Conservation (phyloP, 2,113 vertebrate species). For the Gopherus flavomarginatus region DNA sequence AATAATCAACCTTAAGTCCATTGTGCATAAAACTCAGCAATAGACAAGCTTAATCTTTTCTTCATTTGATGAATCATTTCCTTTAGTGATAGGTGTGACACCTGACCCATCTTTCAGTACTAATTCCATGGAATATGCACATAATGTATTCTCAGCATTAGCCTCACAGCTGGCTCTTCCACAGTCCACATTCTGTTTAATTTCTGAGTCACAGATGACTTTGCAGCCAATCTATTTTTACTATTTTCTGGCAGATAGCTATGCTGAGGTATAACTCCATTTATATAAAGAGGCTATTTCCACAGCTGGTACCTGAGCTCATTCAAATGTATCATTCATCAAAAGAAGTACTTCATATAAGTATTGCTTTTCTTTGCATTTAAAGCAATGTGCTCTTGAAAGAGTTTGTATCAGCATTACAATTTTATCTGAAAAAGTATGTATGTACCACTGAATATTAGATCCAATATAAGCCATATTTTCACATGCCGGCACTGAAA, state of each 20-base stretch:
- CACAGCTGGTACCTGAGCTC: conserved; percentile 59
- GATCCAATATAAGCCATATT: conserved; percentile 37
- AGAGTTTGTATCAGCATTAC: neutral
- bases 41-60: conserved; percentile 34
- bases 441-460: conserved; percentile 35
- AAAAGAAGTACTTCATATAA: conserved; percentile 38
- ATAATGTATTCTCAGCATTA: conserved; percentile 30
- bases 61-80: conserved; percentile 31
- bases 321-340: conserved; percentile 58
- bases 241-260: conserved; percentile 50
- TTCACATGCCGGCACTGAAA: conserved; percentile 29
- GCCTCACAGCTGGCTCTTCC: conserved; percentile 30
- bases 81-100: conserved; percentile 37
- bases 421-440: conserved; percentile 6
- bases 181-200: conserved; percentile 45
- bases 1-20: conserved; percentile 25
- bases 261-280: conserved; percentile 60
- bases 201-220: conserved; percentile 68
- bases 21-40: neutral
- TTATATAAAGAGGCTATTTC: conserved; percentile 68
- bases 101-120: conserved; percentile 11
- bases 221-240: conserved; percentile 49
- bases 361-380: conserved; percentile 10
- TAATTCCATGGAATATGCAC: conserved; percentile 19
- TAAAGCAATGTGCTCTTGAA: conserved; percentile 30